Evolutionary conservation across 2,113 vertebrate genomes (phyloP), one percentile per base, ranked within the genome.

Genomic region (Orthonyx spaldingii): DNA sequence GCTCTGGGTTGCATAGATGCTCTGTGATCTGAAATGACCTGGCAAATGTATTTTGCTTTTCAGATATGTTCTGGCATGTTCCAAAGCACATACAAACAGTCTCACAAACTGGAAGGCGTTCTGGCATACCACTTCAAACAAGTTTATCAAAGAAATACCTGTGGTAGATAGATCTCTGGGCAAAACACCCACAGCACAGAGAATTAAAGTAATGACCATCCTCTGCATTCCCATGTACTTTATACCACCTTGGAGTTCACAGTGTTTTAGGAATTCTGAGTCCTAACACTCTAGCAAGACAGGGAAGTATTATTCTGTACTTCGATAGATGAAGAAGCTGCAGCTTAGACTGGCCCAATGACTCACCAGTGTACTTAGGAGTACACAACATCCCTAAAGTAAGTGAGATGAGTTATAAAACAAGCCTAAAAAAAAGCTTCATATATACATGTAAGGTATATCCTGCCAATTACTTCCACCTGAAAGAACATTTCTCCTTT

Each of bases 131-230:
- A 92, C 92, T 94, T 94, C 90, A 97, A 95, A 92, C 21, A 66
- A 70, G 41, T 50, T 94, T 97, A 92, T 95, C 88, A 90, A 95
- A 95, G 86, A 89, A 94, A 95, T 92, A 63, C 59, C 56, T 95
- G 83, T 89, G 94, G 95, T 90, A 81, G 59, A 92, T 80, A 74
- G 22, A 30, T 66, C 86, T 92, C 79, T 74, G 50, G 30, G 90
- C 16, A 93, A 95, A 92, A 93, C 2, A 6, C 20, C 35, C 68
- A 55, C 79, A 87, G 47, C 42, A 74, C 8, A 59, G 24, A 55
- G 10, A 84, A 84, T 84, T 52, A 86, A 84, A 80, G 11, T 89
- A 82, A 93, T 84, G 89, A 72, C 69, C 57, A 50, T 74, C 49
- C 35, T 95, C 70, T 96, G 77, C 84, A 89, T 89, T 97, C 53